Evolutionary conservation across 2,888 invertebrate species (phyloP), one percentile per base, ranked within the genome.

Genomic region (Caenorhabditis sp.): DNA sequence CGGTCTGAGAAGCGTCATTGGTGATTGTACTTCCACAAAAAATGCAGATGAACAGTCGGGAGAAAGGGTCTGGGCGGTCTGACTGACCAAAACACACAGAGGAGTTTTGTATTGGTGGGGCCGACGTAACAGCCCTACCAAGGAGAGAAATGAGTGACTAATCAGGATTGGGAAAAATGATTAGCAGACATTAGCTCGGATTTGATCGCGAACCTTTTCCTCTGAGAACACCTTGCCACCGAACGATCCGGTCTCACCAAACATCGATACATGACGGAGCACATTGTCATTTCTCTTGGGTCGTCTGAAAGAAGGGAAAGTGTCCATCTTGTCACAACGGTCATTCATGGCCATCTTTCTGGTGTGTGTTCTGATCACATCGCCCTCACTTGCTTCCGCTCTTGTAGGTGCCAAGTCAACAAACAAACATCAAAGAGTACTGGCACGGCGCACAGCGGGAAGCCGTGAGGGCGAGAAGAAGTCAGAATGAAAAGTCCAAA

Each of bases 231-330:
- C 61, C 50, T 79, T 82, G n/a, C 87, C 87, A 28, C 87, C 87
- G 32, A 87, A 87, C 9, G 84, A 81, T 40, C 87, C 87, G 35
- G 82, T 86, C 6, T 65, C 65, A 3, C 83, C 87, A 40, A 77
- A 81, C 9, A 44, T 55, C 5, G 44, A 24, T 37, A 80, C 61
- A 11, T 62, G 47, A 13, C 62, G 44, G 61, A 82, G 51, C 50
- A 82, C 13, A 9, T 35, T 32, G 18, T 77, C 81, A 50, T 82
- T 61, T n/a, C 81, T 35, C 18, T 77, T 82, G 15, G 77, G 68
- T 50, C 67, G 64, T 44, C 81, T 82, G 77, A 47, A 77, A 81
- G 9, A 28, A 69, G 5, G 5, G 22, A 32, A 32, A 32, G 35
- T 60, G 24, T n/a, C n/a, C n/a, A n/a, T n/a, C n/a, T n/a, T n/a